Evolutionary conservation across 2,797 vertebrate species (phyloP).

Genomic region (Vultur gryphus): DNA sequence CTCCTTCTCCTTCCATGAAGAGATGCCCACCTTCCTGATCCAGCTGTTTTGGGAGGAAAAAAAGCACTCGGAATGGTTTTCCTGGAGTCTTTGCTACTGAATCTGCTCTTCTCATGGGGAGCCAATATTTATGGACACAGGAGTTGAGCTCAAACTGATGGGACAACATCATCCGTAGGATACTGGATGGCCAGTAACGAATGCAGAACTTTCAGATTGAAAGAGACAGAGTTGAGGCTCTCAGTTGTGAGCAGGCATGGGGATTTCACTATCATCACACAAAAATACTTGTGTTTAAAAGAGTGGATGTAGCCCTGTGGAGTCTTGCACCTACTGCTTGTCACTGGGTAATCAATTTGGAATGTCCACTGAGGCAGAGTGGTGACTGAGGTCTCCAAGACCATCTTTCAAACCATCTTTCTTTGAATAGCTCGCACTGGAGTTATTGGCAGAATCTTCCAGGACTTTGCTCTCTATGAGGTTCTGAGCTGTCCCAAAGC

Average conservation of each 20-base stretch:
- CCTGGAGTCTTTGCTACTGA: too few relatives aligned
- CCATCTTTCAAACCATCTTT: not conserved
- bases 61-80: too few relatives aligned
- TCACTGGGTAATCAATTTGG: not conserved
- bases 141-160: not conserved
- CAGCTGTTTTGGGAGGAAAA: too few relatives aligned
- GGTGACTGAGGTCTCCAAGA: not conserved
- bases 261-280: not conserved
- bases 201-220: not conserved
- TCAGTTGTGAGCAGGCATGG: not conserved
- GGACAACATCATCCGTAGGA: not conserved
- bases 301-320: too few relatives aligned
- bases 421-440: not conserved
- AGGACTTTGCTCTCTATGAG: not conserved
- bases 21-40: too few relatives aligned
- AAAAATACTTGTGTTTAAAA: not conserved
- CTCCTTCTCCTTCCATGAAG: too few relatives aligned
- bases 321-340: not conserved
- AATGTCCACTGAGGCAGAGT: not conserved
- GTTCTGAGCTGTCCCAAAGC: not conserved
- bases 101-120: not conserved
- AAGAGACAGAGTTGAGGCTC: not conserved
- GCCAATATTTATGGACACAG: not conserved
- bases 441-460: not conserved
- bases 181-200: not conserved